Base-by-base conservation (phyloP, 2,797 vertebrate species). In the Spheniscus humboldti region DNA sequence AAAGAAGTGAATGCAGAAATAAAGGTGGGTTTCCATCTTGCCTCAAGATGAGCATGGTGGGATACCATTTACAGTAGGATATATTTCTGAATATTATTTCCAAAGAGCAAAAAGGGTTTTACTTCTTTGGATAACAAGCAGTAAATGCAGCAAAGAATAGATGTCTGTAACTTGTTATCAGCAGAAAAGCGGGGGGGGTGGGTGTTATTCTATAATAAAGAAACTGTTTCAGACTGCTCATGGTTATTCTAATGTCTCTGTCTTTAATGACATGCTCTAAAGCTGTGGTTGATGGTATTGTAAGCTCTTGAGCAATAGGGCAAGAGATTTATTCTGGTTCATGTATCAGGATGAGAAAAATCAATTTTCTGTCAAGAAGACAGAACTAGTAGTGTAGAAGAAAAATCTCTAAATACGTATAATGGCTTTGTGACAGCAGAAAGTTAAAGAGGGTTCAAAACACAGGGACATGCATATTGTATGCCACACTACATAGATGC, bases 281-380 rank as follows among this genome's bases (percentile, higher is more conserved):
- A 92, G 23, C 17, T 92, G 16, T 76, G 11, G 39, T 66, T 93
- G 88, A 69, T 76, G 18, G 15, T 48, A 43, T 28, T 86, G 57
- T 48, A 82, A 92, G 22, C 9, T 88, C 55, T 76, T 87, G 47
- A 90, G 71, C 52, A 90, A 69, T 1, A 81, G 18, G 45, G 15
- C 13, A 67, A 78, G 31, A 81, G 20, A 73, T 86, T 79, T 90
- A 87, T 88, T 93, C 67, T 90, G 43, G 31, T 68, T 90, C 23
- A 35, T 64, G 55, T 68, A 63, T 84, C 30, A 71, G 67, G 52
- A 89, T 47, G 39, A 86, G 85, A 90, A 93, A 95, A 93, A 95
- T 87, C 72, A 74, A 74, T 89, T 93, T 92, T 92, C 60, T 92
- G 60, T 82, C 60, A 91, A 89, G 88, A 93, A 73, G 52, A 91